Evolutionary conservation across 2,888 invertebrate species (phyloP).

Genomic region (Nomada ferruginata): DNA sequence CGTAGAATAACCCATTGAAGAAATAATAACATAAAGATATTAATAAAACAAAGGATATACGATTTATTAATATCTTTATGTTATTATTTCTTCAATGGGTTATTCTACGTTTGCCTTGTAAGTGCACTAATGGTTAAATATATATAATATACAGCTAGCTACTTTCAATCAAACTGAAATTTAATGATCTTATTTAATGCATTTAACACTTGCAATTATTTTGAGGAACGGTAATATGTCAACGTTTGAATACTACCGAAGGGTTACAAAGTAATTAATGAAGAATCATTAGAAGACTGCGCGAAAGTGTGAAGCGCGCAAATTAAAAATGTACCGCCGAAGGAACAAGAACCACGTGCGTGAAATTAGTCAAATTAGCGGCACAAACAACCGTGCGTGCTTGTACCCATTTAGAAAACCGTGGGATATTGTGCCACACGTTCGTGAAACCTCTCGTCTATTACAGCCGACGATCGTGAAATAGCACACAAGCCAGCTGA

Average conservation of each 20-base stretch:
- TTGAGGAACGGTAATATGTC: too few relatives aligned
- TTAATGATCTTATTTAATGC: too few relatives aligned
- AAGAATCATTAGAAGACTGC: conserved; percentile 10
- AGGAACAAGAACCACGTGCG: conserved; percentile 27
- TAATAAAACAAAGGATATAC: too few relatives aligned
- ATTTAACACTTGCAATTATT: background rate
- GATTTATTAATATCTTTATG: too few relatives aligned
- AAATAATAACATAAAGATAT: too few relatives aligned
- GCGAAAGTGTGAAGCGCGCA: conserved; percentile 5
- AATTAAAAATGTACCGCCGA: conserved; percentile 14
- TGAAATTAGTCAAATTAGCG: conserved; percentile 56
- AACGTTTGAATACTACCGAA: too few relatives aligned
- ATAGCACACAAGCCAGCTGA: conserved; percentile 31
- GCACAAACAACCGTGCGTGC: conserved; percentile 19
- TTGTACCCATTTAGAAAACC: conserved; percentile 38
- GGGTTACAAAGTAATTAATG: background rate
- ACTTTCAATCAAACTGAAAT: too few relatives aligned
- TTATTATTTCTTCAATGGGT: too few relatives aligned
- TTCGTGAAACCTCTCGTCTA: conserved; percentile 15
- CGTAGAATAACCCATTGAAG: too few relatives aligned
- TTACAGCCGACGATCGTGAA: conserved; percentile 31
- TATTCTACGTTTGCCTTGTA: too few relatives aligned
- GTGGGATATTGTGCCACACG: conserved; percentile 48
- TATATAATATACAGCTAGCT: too few relatives aligned
- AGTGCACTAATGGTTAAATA: too few relatives aligned